These are phyloP conservation scores for Leptinotarsa juncta DNA, from an alignment of 2,888 invertebrate species.

Conservation along the genomic window DNA sequence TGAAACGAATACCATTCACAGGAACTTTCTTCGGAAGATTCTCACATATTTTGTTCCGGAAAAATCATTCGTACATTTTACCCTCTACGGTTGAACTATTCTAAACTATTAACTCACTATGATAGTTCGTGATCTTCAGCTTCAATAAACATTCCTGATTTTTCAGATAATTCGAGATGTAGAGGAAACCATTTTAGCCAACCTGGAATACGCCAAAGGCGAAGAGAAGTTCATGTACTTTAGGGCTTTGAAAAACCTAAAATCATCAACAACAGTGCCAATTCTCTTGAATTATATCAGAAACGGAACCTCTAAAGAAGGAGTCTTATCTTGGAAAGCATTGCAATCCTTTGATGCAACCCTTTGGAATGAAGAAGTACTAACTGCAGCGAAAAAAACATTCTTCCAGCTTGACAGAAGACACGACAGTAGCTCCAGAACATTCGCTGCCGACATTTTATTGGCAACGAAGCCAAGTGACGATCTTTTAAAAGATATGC, in stretches of 20 bases:
- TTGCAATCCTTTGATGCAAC: constrained; percentile 68
- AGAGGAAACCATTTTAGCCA: constrained; percentile 61
- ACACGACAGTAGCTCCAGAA: constrained; percentile 78
- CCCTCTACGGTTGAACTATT: too few relatives aligned
- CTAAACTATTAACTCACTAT: too few relatives aligned
- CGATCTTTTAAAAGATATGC: constrained; percentile 68
- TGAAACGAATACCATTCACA: too few relatives aligned
- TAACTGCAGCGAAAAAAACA: constrained; percentile 68
- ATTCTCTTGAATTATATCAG: constrained; percentile 70
- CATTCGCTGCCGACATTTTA: constrained; percentile 77
- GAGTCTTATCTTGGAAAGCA: constrained; percentile 77
- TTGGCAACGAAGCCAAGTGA: constrained; percentile 71
- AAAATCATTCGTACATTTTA: too few relatives aligned
- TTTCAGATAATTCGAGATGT: constrained; percentile 62
- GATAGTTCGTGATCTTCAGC: too few relatives aligned
- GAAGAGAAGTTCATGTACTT: constrained; percentile 73
- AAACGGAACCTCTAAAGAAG: constrained; percentile 68
- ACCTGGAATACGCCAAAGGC: constrained; percentile 62
- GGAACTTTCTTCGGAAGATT: too few relatives aligned
- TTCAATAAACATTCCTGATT: background rate
- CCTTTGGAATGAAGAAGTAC: constrained; percentile 63
- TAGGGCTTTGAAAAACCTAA: constrained; percentile 78
- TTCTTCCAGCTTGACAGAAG: constrained; percentile 71
- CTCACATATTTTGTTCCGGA: too few relatives aligned
- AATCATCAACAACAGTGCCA: constrained; percentile 71